These are phyloP conservation scores for Nycticorax nycticorax DNA, from an alignment of 2,113 vertebrate species.

Conservation along the genomic window DNA sequence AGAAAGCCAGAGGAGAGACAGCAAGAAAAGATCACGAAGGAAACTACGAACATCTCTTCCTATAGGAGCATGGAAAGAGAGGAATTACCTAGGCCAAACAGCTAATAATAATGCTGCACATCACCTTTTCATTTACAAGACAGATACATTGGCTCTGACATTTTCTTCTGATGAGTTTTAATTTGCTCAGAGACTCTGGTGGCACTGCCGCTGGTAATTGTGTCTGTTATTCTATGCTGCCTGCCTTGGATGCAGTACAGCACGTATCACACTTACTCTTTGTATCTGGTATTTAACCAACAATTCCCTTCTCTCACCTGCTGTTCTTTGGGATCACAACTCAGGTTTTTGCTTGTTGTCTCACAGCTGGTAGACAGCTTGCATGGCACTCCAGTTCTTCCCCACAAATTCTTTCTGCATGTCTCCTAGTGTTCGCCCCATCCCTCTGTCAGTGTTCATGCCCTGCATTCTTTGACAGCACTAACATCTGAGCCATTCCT, in stretches of 20 bases:
- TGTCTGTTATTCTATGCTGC: background rate
- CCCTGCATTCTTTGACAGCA: background rate
- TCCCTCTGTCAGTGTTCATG: background rate
- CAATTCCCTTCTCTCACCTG: background rate
- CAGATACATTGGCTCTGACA: background rate
- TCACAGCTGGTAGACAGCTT: background rate
- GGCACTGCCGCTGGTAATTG: background rate
- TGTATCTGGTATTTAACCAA: background rate
- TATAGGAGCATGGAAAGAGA: background rate
- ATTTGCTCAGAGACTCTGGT: background rate
- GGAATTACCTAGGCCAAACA: background rate
- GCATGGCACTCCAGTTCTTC: background rate
- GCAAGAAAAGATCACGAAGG: background rate
- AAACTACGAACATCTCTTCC: background rate
- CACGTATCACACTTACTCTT: background rate
- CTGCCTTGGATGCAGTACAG: background rate
- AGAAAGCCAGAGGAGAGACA: background rate
- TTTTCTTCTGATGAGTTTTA: background rate
- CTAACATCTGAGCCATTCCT: background rate
- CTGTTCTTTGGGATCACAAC: background rate
- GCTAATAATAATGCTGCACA: background rate
- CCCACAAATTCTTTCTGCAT: background rate
- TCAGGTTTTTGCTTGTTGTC: background rate
- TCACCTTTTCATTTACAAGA: background rate
- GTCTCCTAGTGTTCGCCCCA: background rate